A percentile compares a stretch with the other conserved stretches of the same genome.
phyloP scores from a whole-genome alignment of 2,113 vertebrate species.

The Zapornia atra region DNA sequence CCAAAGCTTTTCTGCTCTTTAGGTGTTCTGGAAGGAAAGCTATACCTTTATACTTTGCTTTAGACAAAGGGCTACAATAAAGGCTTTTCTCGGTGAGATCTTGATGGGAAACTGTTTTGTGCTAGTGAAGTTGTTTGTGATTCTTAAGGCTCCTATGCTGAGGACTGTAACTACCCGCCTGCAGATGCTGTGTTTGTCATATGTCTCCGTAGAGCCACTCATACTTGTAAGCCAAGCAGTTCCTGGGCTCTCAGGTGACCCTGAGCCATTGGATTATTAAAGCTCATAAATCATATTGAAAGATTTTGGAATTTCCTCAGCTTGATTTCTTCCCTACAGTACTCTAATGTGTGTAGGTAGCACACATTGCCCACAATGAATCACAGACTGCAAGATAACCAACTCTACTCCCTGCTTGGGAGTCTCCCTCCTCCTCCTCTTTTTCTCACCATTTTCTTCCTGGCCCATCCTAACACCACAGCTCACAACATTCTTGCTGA shows the following conservation, averaged over 20 bases:
- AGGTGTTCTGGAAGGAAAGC: neutral
- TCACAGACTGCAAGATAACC: neutral
- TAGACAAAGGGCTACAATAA: neutral
- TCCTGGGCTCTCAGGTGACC: conserved; percentile 26
- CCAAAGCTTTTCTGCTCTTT: neutral
- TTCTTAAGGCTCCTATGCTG: neutral
- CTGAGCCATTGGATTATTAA: conserved; percentile 4
- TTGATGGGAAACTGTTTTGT: neutral
- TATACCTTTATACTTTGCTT: neutral
- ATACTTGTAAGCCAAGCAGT: neutral
- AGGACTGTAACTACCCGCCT: neutral
- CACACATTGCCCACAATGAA: neutral
- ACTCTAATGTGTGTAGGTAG: neutral
- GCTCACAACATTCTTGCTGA: neutral
- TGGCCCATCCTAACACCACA: neutral
- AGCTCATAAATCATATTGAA: conserved; percentile 56
- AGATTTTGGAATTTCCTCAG: neutral
- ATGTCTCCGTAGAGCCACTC: neutral
- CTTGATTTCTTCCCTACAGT: neutral
- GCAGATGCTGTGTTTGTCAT: conserved; percentile 4
- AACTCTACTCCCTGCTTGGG: neutral
- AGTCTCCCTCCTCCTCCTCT: neutral
- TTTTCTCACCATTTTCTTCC: neutral
- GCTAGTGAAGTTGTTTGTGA: neutral
- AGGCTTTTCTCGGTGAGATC: neutral